Conservation (phyloP, 1,140 invertebrate species). For the Bacillus rossius region DNA sequence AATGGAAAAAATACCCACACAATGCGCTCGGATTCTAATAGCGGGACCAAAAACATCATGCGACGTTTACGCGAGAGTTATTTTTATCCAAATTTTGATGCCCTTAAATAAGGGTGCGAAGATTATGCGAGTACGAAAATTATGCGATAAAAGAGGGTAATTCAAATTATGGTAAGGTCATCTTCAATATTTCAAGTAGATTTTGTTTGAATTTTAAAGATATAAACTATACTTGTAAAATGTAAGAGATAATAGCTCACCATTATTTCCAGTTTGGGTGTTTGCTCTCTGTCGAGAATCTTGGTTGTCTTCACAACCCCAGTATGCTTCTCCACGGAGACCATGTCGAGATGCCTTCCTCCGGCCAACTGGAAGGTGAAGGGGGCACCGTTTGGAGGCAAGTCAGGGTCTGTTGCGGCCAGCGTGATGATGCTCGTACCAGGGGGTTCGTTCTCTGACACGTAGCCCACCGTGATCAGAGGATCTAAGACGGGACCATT, state of each 20-base stretch:
- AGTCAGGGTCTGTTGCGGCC: conserved; percentile 79
- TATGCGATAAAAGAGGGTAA: too few species aligned
- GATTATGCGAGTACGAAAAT: too few species aligned
- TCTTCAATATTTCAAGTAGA: too few species aligned
- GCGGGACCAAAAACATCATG: too few species aligned
- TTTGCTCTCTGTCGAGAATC: conserved; percentile 76
- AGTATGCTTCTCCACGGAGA: conserved; percentile 70
- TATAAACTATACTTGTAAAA: too few species aligned
- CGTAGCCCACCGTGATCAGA: conserved; percentile 61
- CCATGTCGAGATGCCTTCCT: conserved; percentile 67
- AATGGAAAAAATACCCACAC: too few species aligned
- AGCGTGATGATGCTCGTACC: conserved; percentile 80
- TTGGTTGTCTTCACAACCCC: conserved; percentile 73
- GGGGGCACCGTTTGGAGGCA: conserved; percentile 87
- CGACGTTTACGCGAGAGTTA: too few species aligned
- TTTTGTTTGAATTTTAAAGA: too few species aligned
- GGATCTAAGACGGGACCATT: conserved; percentile 83
- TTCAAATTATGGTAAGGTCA: too few species aligned
- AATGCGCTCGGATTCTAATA: too few species aligned
- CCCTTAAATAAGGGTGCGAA: too few species aligned
- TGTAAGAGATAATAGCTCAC: conserved; percentile 36
- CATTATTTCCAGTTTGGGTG: conserved; percentile 62
- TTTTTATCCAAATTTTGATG: too few species aligned
- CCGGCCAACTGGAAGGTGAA: conserved; percentile 78
- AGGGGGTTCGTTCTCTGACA: conserved; percentile 83